These are phyloP conservation scores for Engystomops pustulosus DNA, from an alignment of 2,113 vertebrate species.

Conservation along the genomic window DNA sequence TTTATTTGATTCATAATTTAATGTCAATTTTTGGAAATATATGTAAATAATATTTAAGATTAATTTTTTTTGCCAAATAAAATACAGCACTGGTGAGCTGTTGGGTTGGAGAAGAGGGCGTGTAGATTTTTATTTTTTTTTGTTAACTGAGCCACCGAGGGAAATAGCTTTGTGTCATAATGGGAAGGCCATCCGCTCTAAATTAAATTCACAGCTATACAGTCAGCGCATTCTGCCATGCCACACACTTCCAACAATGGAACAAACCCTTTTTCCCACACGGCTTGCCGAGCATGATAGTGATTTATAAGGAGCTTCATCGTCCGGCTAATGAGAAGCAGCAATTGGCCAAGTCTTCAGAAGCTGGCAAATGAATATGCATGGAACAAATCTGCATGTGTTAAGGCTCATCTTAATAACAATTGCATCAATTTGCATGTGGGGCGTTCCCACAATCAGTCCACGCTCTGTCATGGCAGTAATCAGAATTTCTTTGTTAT, in stretches of 20 bases:
- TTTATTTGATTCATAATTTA: not conserved
- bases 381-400: constrained; percentile 52
- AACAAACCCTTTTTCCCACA: constrained; percentile 46
- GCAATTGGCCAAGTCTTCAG: constrained; percentile 51
- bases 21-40: not conserved
- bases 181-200: constrained; percentile 38
- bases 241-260: constrained; percentile 55
- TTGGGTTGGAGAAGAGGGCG: not conserved
- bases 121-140: constrained; percentile 7
- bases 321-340: constrained; percentile 56
- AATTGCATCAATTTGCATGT: constrained; percentile 55
- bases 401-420: constrained; percentile 58
- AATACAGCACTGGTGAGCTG: not conserved
- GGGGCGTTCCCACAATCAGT: constrained; percentile 52
- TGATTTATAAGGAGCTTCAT: constrained; percentile 55
- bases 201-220: constrained; percentile 46
- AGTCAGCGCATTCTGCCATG: constrained; percentile 48
- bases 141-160: constrained; percentile 21
- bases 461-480: constrained; percentile 36
- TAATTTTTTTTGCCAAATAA: not conserved
- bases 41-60: too few relatives aligned
- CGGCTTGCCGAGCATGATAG: constrained; percentile 49
- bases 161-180: constrained; percentile 38
- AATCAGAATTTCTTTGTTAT: constrained; percentile 54
- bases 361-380: constrained; percentile 57